Evolutionary conservation across 2,888 invertebrate species (phyloP).

Genomic region (Spodoptera exigua): DNA sequence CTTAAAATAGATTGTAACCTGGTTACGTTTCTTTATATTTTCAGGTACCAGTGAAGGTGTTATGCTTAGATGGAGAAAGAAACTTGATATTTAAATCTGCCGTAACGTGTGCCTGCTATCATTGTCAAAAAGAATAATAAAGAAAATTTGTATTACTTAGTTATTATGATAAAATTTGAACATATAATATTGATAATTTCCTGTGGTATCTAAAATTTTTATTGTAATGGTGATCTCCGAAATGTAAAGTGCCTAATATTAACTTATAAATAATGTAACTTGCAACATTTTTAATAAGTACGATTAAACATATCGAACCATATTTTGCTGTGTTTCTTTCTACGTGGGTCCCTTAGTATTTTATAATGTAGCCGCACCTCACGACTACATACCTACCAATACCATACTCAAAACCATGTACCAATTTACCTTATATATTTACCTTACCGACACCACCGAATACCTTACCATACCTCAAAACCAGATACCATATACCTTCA

Average conservation of each 20-base stretch:
- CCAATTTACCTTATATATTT: no score
- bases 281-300: constrained; percentile 57
- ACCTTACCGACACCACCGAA: no score
- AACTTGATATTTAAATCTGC: constrained; percentile 95
- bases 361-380: no score
- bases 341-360: background rate
- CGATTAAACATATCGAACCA: constrained; percentile 65
- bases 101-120: constrained; percentile 94
- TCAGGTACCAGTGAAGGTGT: constrained; percentile 93
- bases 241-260: background rate
- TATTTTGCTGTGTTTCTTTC: constrained; percentile 1
- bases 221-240: constrained; percentile 2
- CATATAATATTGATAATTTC: background rate
- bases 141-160: no score
- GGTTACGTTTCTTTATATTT: constrained; percentile 68
- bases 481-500: no score
- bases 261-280: constrained; percentile 60
- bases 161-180: no score
- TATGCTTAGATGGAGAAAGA: constrained; percentile 94
- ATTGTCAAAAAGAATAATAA: constrained; percentile 93
- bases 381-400: no score
- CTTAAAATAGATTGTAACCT: no score
- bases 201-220: background rate
- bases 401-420: no score
- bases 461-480: no score